Evolutionary conservation across 2,888 invertebrate species (phyloP).

Genomic region (Yponomeuta evonymella): DNA sequence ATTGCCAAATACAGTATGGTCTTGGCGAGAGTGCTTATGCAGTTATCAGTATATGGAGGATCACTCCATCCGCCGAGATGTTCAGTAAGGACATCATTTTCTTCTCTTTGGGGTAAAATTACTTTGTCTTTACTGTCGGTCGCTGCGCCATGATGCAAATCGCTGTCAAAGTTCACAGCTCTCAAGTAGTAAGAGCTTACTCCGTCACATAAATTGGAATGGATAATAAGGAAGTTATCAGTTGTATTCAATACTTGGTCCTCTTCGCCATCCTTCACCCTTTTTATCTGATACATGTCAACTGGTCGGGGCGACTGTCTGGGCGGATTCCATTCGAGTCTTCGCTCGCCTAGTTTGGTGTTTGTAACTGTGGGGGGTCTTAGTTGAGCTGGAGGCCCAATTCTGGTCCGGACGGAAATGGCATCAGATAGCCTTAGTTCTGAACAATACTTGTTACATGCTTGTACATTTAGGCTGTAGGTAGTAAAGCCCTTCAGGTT

Average conservation of each 20-base stretch:
- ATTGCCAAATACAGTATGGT: background rate
- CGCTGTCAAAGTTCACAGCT: constrained; percentile 59
- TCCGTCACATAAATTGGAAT: constrained; percentile 20
- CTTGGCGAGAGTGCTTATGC: constrained; percentile 46
- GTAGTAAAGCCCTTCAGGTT: constrained; percentile 77
- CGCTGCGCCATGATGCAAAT: constrained; percentile 46
- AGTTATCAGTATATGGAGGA: constrained; percentile 33
- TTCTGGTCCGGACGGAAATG: constrained; percentile 74
- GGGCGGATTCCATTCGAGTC: constrained; percentile 58
- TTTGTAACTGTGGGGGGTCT: constrained; percentile 42
- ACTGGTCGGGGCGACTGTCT: background rate
- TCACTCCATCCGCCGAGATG: constrained; percentile 62
- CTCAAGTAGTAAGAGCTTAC: constrained; percentile 58
- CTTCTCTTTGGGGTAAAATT: constrained; percentile 30
- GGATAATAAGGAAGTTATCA: constrained; percentile 23
- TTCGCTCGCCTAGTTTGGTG: constrained; percentile 34
- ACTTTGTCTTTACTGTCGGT: constrained; percentile 37
- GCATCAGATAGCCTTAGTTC: constrained; percentile 54
- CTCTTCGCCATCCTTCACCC: constrained; percentile 45
- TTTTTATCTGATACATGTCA: constrained; percentile 4
- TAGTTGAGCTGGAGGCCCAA: constrained; percentile 75
- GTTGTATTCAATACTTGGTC: constrained; percentile 45
- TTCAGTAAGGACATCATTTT: constrained; percentile 28
- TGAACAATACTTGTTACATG: constrained; percentile 82
- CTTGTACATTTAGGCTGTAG: constrained; percentile 82